Evolutionary conservation across 2,888 invertebrate species (phyloP).

Genomic region (Drosophila engyochracea): DNA sequence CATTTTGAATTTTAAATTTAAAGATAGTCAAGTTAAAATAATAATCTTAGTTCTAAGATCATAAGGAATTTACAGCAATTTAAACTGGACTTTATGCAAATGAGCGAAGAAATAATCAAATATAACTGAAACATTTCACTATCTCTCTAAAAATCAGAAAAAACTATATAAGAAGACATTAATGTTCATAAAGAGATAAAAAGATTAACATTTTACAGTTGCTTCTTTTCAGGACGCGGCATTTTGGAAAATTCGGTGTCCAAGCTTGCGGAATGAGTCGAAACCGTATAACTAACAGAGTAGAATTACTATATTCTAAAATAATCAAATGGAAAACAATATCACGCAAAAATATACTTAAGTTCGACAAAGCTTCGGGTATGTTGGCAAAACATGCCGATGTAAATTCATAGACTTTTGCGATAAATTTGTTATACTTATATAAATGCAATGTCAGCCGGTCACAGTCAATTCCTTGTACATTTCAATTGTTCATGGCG

Average conservation of each 20-base stretch:
- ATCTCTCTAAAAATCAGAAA: not conserved
- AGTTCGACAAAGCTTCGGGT: not conserved
- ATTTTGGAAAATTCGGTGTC: too few relatives aligned
- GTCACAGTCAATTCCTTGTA: constrained; percentile 23
- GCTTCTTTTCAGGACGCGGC: too few relatives aligned
- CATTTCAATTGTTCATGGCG: constrained; percentile 32
- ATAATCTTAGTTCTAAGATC: not conserved
- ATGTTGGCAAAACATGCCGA: not conserved
- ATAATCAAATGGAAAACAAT: not conserved
- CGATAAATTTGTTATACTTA: not conserved
- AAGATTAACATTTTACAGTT: not conserved
- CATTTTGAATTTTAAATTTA: not conserved
- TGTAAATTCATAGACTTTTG: not conserved
- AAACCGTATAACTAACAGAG: not conserved
- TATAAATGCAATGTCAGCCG: constrained; percentile 2
- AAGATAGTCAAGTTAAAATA: not conserved
- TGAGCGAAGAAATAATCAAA: not conserved
- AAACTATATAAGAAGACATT: not conserved
- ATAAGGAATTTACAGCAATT: not conserved
- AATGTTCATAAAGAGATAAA: not conserved
- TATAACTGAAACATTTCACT: not conserved
- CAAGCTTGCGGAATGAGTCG: not conserved
- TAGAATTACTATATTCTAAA: not conserved
- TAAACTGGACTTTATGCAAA: not conserved
- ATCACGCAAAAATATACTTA: not conserved